phyloP scores from a whole-genome alignment of 2,888 invertebrate genomes.

The Danaus chrysippus region DNA sequence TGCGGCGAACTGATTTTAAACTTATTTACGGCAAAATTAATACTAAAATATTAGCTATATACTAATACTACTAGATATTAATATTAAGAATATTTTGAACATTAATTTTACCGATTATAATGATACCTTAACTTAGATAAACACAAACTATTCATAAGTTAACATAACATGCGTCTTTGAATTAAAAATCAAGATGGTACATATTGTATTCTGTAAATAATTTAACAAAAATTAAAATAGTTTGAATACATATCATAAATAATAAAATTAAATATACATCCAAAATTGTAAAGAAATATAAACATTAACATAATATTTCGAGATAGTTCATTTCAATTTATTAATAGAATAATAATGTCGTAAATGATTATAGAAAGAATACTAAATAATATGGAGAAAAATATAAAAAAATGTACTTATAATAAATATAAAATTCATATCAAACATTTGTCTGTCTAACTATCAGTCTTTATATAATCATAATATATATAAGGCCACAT shows the following conservation, averaged over 20 bases:
- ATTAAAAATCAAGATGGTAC: slow-evolving; percentile 19
- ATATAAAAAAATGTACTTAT: slow-evolving; percentile 16
- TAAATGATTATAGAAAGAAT: slow-evolving; percentile 16
- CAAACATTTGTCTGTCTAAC: slow-evolving; percentile 19
- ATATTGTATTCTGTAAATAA: slow-evolving; percentile 1
- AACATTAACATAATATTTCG: neutral
- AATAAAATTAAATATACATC: neutral
- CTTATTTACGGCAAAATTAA: slow-evolving; percentile 29
- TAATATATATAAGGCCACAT: slow-evolving; percentile 23
- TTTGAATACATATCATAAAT: neutral
- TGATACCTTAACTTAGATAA: slow-evolving; percentile 23
- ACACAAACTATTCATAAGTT: slow-evolving; percentile 27
- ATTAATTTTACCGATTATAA: slow-evolving; percentile 29
- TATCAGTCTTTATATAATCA: slow-evolving; percentile 24
- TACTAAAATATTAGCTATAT: slow-evolving; percentile 31
- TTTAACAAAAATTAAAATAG: slow-evolving; percentile 7
- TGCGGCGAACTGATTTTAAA: slow-evolving; percentile 15
- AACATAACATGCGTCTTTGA: slow-evolving; percentile 29
- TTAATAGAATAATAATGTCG: neutral
- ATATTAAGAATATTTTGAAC: slow-evolving; percentile 31
- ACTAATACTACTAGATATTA: slow-evolving; percentile 30
- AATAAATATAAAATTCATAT: slow-evolving; percentile 25
- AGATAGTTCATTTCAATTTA: neutral
- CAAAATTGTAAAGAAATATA: slow-evolving; percentile 1
- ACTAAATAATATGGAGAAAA: slow-evolving; percentile 23